Conservation (phyloP, 1,140 invertebrate genomes). For the Papilio aristodemus region DNA sequence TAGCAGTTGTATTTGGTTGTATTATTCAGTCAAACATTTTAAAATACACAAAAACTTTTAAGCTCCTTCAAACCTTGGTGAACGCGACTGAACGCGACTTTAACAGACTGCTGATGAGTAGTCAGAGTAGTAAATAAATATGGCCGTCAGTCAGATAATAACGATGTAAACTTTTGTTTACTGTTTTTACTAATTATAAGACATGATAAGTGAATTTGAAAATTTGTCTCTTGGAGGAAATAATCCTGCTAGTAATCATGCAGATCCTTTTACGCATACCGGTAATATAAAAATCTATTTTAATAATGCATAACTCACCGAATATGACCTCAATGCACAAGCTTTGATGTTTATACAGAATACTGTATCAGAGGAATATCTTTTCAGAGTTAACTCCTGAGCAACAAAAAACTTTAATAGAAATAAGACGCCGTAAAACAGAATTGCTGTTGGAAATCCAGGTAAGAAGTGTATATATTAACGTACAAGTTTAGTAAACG, state of each 20-base stretch:
- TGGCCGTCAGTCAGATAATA: constrained; percentile 69
- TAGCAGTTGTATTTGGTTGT: too few relatives aligned
- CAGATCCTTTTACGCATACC: constrained; percentile 73
- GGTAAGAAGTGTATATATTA: constrained; percentile 81
- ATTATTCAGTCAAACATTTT: too few relatives aligned
- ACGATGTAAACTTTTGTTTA: constrained; percentile 78
- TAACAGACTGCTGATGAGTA: constrained; percentile 28
- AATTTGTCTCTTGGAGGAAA: constrained; percentile 78
- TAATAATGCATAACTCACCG: constrained; percentile 37
- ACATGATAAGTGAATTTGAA: constrained; percentile 80
- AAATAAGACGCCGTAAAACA: constrained; percentile 93
- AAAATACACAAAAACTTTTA: too few relatives aligned
- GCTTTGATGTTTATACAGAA: constrained; percentile 45
- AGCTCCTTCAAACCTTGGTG: constrained; percentile 6
- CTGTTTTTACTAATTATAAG: constrained; percentile 69
- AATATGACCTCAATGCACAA: constrained; percentile 72
- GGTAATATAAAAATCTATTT: constrained; percentile 55
- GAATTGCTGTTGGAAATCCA: constrained; percentile 95
- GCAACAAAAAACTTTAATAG: constrained; percentile 93
- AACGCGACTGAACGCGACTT: constrained; percentile 22
- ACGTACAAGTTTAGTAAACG: neutral
- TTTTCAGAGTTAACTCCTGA: constrained; percentile 94
- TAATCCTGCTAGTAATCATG: constrained; percentile 74
- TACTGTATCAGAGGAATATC: constrained; percentile 47
- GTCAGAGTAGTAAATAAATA: constrained; percentile 72